These are phyloP conservation scores for Oncorhynchus masou DNA, from an alignment of 2,113 vertebrate genomes.

Conservation along the genomic window DNA sequence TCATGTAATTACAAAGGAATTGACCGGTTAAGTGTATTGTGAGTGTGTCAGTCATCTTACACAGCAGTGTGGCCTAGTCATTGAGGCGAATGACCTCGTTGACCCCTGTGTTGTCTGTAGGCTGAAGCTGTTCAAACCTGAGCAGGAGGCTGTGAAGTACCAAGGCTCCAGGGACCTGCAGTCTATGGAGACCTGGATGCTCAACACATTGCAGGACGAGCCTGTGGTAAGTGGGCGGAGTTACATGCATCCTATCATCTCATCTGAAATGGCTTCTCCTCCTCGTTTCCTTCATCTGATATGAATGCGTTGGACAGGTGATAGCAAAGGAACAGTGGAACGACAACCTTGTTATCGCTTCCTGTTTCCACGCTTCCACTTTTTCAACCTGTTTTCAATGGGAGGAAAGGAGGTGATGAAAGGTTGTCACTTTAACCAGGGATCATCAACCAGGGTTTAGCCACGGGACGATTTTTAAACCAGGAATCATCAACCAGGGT, in stretches of 20 bases:
- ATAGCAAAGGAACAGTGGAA: too few relatives aligned
- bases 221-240: slow-evolving; percentile 74
- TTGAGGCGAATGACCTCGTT: not conserved
- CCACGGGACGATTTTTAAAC: not conserved
- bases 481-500: too few relatives aligned
- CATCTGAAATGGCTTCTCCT: not conserved
- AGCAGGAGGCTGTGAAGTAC: slow-evolving; percentile 90
- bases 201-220: slow-evolving; percentile 84
- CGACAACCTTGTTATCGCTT: too few relatives aligned
- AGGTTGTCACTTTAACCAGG: not conserved
- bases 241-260: not conserved
- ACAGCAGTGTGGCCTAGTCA: not conserved
- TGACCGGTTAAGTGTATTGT: not conserved
- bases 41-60: not conserved
- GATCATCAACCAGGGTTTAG: too few relatives aligned
- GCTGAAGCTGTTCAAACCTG: slow-evolving; percentile 88
- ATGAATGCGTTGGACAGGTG: too few relatives aligned
- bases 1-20: not conserved
- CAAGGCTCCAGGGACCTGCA: slow-evolving; percentile 88
- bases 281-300: not conserved
- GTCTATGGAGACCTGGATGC: slow-evolving; percentile 93
- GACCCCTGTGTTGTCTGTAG: slow-evolving; percentile 66
- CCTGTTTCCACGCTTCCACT: too few relatives aligned
- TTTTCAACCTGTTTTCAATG: too few relatives aligned
- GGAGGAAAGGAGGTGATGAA: too few relatives aligned